These are phyloP conservation scores for Asbolus verrucosus DNA, from an alignment of 1,140 invertebrate genomes.

Conservation along the genomic window DNA sequence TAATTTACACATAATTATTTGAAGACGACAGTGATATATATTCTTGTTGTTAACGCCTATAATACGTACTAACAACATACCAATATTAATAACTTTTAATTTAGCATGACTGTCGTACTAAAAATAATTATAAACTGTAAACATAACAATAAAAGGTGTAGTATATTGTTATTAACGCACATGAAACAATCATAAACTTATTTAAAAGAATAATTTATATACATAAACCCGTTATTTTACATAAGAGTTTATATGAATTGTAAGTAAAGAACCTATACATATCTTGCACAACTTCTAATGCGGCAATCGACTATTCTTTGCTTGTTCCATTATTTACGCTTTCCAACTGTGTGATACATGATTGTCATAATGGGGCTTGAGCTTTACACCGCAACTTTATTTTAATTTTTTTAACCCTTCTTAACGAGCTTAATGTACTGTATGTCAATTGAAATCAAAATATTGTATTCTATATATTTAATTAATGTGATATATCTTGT, in stretches of 20 bases:
- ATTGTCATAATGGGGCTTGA: conserved; percentile 23
- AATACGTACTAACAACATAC: conserved; percentile 2
- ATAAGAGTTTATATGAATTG: conserved; percentile 42
- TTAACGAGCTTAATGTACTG: conserved; percentile 62
- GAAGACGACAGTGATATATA: conserved; percentile 21
- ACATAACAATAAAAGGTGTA: conserved; percentile 22
- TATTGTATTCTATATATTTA: conserved; percentile 56
- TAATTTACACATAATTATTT: too few species aligned
- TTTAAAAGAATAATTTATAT: conserved; percentile 41
- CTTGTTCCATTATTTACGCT: conserved; percentile 33
- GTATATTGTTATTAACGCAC: conserved; percentile 23
- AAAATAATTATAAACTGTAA: conserved; percentile 16
- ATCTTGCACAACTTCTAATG: conserved; percentile 34
- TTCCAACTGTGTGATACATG: conserved; percentile 37
- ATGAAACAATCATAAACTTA: conserved; percentile 28
- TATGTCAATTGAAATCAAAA: conserved; percentile 63
- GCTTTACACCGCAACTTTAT: conserved; percentile 38
- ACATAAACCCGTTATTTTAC: conserved; percentile 38
- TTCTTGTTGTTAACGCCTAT: conserved; percentile 4
- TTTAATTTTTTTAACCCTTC: conserved; percentile 48
- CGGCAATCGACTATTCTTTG: conserved; percentile 30
- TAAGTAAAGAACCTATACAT: conserved; percentile 46
- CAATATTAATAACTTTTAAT: conserved; percentile 23
- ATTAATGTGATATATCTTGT: conserved; percentile 57
- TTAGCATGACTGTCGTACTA: conserved; percentile 13